Evolutionary conservation across 2,888 invertebrate genomes (phyloP), one percentile per base, ranked within the genome.

Genomic region (Rambutsinella grinnellia): DNA sequence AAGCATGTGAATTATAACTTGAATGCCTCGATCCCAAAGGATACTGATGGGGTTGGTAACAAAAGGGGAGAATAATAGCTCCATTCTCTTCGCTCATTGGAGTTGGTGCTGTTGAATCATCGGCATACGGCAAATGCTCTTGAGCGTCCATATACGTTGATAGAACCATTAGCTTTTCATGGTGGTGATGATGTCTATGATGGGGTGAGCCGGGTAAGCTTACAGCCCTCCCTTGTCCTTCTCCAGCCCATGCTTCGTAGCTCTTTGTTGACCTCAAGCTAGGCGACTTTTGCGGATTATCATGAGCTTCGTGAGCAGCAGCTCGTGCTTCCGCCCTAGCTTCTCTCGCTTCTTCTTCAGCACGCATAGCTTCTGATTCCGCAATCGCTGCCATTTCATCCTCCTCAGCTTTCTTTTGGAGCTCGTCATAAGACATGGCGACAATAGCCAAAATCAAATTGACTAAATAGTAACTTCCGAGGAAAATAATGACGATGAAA

Each of bases 1-100:
- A 96, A 85, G 95, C 94, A 87, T 97, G 97, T 79, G 97, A 97
- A 84, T 96, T 96, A 89, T 97, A 96, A 85, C 96, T 97, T 83
- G 95, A 96, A 88, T 96, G 96, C 84, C 96, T 91, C 82, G 96
- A 87, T 72, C 94, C 93, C 89, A 65, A 15, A 26, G 36, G 36
- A 13, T 36, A 36, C 10, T 70, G 66, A 62, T 57, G 71, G 17
- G 74, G 53, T 28, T 74, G 78, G 60, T 78, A 66, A 51, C 94
- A 95, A 86, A 94, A 93, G 75, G 96, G 95, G 85, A 96, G 94
- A 85, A 96, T 94, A 88, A 96, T 95, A 86, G 95, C 95, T 86
- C 96, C 96, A 87, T 96, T 96, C 88, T 97, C 97, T 89, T 97
- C 97, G 83, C 96, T 96, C 94, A 97, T 96, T 68, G 97, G 97